Percentiles rank a stretch among this genome's conserved stretches.
Evolutionary conservation across 2,113 vertebrate genomes (phyloP).

Genomic region (Chlamydotis undulata): DNA sequence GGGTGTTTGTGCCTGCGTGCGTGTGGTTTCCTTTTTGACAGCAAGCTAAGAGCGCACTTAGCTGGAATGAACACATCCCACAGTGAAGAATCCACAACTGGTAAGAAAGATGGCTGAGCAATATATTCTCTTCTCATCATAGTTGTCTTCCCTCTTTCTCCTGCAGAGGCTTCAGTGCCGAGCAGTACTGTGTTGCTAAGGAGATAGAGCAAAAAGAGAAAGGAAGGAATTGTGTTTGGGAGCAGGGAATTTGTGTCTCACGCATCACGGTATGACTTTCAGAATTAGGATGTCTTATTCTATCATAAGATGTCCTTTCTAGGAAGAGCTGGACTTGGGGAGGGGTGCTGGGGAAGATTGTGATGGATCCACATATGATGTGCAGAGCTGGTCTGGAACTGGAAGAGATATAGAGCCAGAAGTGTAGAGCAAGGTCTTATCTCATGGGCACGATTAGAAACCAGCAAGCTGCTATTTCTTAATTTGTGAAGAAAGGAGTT

Average conservation of each 20-base stretch:
- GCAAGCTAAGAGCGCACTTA: background rate
- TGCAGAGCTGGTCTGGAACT: background rate
- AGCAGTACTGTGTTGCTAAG: slow-evolving; percentile 28
- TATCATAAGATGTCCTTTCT: background rate
- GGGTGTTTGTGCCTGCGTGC: rapidly evolving
- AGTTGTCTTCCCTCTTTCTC: background rate
- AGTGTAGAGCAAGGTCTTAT: background rate
- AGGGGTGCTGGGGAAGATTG: background rate
- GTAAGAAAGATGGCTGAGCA: background rate
- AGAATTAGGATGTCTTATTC: background rate
- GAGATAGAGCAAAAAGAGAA: slow-evolving; percentile 10
- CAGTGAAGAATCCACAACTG: background rate
- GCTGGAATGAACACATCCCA: background rate
- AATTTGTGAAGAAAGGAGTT: background rate
- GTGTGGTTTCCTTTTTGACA: background rate
- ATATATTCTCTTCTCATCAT: background rate
- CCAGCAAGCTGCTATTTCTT: background rate
- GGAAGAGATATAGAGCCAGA: background rate
- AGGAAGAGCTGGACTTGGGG: background rate
- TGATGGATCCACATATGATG: background rate
- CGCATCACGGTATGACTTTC: background rate
- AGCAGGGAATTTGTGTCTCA: background rate
- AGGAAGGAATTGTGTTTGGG: background rate
- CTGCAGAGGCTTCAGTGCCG: background rate
- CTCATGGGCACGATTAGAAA: background rate